Percentiles rank a stretch among this genome's conserved stretches.
Evolutionary conservation across 2,113 vertebrate genomes (phyloP).

Genomic region (Pelusios castaneus): DNA sequence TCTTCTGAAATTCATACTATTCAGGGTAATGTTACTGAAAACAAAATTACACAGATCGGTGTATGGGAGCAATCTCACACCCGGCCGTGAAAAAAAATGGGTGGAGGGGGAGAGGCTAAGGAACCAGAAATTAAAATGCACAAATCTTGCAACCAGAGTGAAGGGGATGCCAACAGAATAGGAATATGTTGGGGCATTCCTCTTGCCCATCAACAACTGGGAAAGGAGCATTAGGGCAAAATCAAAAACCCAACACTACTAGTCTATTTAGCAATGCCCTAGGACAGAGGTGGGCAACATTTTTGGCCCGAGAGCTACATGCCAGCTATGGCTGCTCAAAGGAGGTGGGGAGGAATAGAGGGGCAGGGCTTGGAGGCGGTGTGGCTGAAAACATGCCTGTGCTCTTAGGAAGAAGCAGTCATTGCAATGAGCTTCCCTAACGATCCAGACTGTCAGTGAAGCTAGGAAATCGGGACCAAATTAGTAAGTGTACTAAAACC

Average conservation of each 20-base stretch:
- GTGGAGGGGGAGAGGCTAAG: neutral
- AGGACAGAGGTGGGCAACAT: too few species aligned
- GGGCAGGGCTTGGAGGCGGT: too few species aligned
- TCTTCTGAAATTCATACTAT: neutral
- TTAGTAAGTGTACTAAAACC: neutral
- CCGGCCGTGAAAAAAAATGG: too few species aligned
- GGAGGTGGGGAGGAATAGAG: too few species aligned
- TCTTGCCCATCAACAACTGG: neutral
- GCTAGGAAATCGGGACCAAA: neutral
- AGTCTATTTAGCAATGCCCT: neutral
- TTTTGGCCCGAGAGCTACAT: too few species aligned
- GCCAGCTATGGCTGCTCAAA: too few species aligned
- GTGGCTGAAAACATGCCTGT: neutral
- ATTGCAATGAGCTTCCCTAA: neutral
- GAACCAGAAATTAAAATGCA: neutral
- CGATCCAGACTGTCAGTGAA: neutral
- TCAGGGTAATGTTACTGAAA: neutral
- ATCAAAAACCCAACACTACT: neutral
- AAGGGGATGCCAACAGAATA: neutral
- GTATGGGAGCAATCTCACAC: neutral
- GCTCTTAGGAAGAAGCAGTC: neutral
- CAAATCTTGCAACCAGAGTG: neutral
- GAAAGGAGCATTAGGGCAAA: neutral
- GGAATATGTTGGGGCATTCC: neutral
- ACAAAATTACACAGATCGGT: neutral